Evolutionary conservation across 2,888 invertebrate genomes (phyloP), one percentile per base, ranked within the genome.

Genomic region (Tetragnatha montana): DNA sequence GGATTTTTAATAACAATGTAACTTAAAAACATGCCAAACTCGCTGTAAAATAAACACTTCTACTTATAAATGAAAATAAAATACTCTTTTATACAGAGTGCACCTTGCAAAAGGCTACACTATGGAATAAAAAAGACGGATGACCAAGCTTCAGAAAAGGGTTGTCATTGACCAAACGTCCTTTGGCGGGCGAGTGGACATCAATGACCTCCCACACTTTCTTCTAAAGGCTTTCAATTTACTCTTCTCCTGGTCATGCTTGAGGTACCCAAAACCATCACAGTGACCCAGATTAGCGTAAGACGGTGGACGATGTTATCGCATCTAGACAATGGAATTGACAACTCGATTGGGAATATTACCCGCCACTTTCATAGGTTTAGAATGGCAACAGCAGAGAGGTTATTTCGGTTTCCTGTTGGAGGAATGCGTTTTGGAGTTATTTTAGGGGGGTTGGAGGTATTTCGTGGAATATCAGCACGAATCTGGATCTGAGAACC

Each of bases 251-350:
- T 47, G 47, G 70, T 70, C 49, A 17, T 70, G 70, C 84, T 78
- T 49, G 71, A 79, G 35, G 71, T 71, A 47, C 12, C n/a, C 78
- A 71, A 82, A 81, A 82, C 70, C 81, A 70, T 82, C 87, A 74
- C 81, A 87, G 76, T 87, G 87, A 82, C 87, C 87, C 76, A 87
- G 75, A 87, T 78, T 81, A 81, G 21, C 47, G 79, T 75, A 68
- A 74, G 21, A 47, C 73, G 70, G 19, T 22, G n/a, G 35, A n/a
- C 35, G 81, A 75, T 85, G 74, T 78, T 60, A 79, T 85, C 71
- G 79, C 50, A 10, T 19, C n/a, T 21, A 85, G 71, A 85, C 85
- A 85, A 85, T 85, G 21, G 35, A 85, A 85, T 79, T 85, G 85
- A 71, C 51, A 22, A 8, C 50, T 22, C 83, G 60, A 35, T 14